phyloP scores from a whole-genome alignment of 2,888 invertebrate species.

The Ceratothoa steindachneri region DNA sequence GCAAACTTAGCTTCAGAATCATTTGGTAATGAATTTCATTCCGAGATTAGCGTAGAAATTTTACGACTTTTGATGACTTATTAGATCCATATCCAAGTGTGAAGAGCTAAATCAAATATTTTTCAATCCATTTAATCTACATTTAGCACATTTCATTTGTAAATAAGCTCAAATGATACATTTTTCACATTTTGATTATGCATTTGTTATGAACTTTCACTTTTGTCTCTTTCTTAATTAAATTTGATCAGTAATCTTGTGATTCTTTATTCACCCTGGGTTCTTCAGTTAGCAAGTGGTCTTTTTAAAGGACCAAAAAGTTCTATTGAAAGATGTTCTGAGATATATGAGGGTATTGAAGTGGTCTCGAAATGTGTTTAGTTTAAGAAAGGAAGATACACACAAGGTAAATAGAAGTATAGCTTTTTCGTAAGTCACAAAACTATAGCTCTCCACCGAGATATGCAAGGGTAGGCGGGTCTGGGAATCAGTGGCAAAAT shows the following conservation, averaged over 20 bases:
- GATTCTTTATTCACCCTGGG: background rate
- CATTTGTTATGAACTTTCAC: slow-evolving; percentile 9
- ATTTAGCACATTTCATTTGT: slow-evolving; percentile 12
- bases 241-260: background rate
- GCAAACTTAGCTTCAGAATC: background rate
- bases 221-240: slow-evolving; percentile 12
- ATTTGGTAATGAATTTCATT: background rate
- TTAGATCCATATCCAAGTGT: background rate
- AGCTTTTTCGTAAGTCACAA: too few relatives aligned
- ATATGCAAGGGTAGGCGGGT: too few relatives aligned
- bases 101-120: background rate
- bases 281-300: too few relatives aligned
- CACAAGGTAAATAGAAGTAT: too few relatives aligned
- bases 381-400: too few relatives aligned
- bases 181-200: slow-evolving; percentile 13
- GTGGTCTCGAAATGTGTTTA: too few relatives aligned
- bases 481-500: too few relatives aligned
- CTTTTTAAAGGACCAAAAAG: too few relatives aligned
- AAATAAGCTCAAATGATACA: slow-evolving; percentile 6
- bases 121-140: background rate
- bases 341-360: too few relatives aligned
- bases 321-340: too few relatives aligned
- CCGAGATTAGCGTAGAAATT: background rate
- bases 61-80: background rate
- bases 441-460: too few relatives aligned